A percentile compares a stretch with the other conserved stretches of the same genome.
Conservation (phyloP, 2,113 vertebrate genomes). For the Phrynosoma platyrhinos region DNA sequence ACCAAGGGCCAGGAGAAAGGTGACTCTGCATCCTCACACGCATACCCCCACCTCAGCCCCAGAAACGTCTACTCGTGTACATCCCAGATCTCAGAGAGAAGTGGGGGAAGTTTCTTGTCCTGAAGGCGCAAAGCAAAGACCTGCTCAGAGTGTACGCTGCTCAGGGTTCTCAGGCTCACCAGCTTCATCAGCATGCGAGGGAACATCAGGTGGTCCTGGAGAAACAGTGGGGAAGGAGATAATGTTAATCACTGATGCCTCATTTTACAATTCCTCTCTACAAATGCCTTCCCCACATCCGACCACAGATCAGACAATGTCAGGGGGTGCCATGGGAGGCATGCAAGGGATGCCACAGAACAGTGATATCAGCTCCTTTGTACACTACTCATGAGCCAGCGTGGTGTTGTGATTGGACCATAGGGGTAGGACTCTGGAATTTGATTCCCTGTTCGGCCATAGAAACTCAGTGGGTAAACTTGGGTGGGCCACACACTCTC, state of each 20-base stretch:
- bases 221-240: background rate
- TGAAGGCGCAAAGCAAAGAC: conserved; percentile 79
- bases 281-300: no score
- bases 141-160: conserved; percentile 79
- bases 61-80: conserved; percentile 71
- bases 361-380: no score
- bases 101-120: conserved; percentile 79
- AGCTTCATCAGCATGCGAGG: conserved; percentile 82
- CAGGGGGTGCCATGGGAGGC: no score
- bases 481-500: no score
- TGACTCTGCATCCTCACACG: background rate
- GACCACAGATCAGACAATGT: no score
- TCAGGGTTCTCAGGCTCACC: conserved; percentile 76
- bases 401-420: no score
- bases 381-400: no score
- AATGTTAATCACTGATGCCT: background rate
- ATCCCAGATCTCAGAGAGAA: conserved; percentile 80
- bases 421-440: no score
- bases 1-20: background rate
- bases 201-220: conserved; percentile 78
- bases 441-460: no score
- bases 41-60: background rate
- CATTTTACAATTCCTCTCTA: background rate
- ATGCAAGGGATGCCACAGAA: no score
- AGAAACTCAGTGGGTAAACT: no score